Evolutionary conservation across 2,113 vertebrate species (phyloP), one percentile per base, ranked within the genome.

Genomic region (Vireo altiloquus): DNA sequence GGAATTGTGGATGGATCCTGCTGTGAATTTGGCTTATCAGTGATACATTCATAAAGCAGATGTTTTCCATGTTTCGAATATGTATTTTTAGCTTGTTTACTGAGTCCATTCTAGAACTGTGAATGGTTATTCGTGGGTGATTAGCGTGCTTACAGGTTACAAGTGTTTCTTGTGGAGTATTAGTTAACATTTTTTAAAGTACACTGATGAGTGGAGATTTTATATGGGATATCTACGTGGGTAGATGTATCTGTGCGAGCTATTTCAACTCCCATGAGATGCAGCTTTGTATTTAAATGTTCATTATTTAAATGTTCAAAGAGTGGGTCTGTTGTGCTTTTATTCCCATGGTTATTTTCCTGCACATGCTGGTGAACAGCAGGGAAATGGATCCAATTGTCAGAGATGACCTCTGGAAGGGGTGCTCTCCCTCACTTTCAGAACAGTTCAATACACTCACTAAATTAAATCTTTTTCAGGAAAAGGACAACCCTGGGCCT

Each of bases 71-170:
- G 64, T 39, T 88, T 59, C 31, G 44, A 52, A 28, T 70, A 31
- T 40, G 69, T 69, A 96, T 91, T 94, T 95, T 95, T 78, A 87
- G 81, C 77, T 75, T 82, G 52, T 82, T 94, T 96, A 28, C 89
- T 52, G 64, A 33, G 64, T 13, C 30, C 39, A 3, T 64, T 74
- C 37, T 47, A 54, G 69, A 77, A 86, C 76, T 49, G 7, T 15
- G 64, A 71, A 71, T 25, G 28, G 82, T 50, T 88, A n/a, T 77
- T 77, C 56, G 50, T 81, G 76, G 33, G 50, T 30, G 52, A 64
- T 70, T 18, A 33, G 60, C 3, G 35, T 78, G 91, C 49, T 94
- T 89, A 54, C 68, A 60, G 72, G 72, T 60, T 66, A 53, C 27
- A 88, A 93, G 87, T 47, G 44, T 37, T 87, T 64, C 64, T 83